Evolutionary conservation across 2,888 invertebrate species (phyloP).

Genomic region (Cheilosia soror): DNA sequence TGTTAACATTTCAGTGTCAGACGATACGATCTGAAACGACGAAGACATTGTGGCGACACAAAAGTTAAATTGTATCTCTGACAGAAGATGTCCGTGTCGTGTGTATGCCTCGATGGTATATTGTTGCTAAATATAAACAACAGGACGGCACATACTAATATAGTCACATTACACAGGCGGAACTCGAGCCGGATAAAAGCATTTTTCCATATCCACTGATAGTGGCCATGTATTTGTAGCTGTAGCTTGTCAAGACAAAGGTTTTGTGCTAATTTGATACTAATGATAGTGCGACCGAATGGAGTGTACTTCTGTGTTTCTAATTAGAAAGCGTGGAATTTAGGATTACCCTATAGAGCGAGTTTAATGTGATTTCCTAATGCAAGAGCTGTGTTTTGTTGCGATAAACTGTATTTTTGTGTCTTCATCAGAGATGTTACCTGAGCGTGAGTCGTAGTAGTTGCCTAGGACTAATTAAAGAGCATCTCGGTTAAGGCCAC

Average conservation of each 20-base stretch:
- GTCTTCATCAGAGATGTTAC: not conserved
- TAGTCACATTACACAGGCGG: slow-evolving; percentile 9
- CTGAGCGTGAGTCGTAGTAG: too few species aligned
- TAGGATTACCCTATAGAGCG: not conserved
- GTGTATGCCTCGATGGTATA: not conserved
- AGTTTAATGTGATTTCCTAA: slow-evolving; percentile 15
- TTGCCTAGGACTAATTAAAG: too few species aligned
- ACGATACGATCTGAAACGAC: not conserved
- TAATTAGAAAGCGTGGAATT: slow-evolving; percentile 8
- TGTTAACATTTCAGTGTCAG: slow-evolving; percentile 29
- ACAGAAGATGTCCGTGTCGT: not conserved
- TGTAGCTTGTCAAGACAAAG: slow-evolving; percentile 1
- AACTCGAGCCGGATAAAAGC: slow-evolving; percentile 21
- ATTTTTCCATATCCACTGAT: slow-evolving; percentile 9
- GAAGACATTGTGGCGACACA: slow-evolving; percentile 8
- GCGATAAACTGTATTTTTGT: not conserved
- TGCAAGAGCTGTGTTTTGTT: slow-evolving; percentile 8
- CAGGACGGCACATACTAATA: not conserved
- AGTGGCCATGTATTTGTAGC: not conserved
- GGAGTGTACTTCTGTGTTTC: slow-evolving; percentile 33
- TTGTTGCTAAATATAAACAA: not conserved
- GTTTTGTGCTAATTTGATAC: slow-evolving; percentile 23
- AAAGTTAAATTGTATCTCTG: not conserved
- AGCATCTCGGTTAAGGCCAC: too few species aligned
- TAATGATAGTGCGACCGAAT: slow-evolving; percentile 6